Percentiles rank a stretch among this genome's conserved stretches.
Conservation (phyloP, 2,797 vertebrate species). For the Phoxinus dragarum region DNA sequence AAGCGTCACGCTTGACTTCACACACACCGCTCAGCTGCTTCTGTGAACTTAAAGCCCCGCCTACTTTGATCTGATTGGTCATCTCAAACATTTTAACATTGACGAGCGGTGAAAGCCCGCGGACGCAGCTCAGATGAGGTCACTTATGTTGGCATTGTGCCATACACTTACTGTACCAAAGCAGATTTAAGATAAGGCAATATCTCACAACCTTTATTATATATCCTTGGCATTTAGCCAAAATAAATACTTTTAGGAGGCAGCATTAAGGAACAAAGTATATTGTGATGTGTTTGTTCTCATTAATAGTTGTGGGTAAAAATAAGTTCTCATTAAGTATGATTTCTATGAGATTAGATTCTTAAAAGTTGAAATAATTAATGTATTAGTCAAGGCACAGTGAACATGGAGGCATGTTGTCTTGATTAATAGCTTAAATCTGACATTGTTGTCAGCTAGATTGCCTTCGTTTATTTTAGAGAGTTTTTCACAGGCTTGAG, state of each 20-base stretch:
- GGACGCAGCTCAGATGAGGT: background rate
- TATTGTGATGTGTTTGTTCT: background rate
- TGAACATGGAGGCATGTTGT: background rate
- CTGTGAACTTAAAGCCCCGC: background rate
- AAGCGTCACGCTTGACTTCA: too few species aligned
- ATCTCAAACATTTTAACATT: background rate
- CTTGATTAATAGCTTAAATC: conserved; percentile 16
- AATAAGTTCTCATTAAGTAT: background rate
- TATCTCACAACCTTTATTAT: too few species aligned
- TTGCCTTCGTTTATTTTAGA: conserved; percentile 16
- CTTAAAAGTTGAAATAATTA: background rate
- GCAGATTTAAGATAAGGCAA: too few species aligned
- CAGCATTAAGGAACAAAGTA: background rate
- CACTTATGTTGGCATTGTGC: too few species aligned
- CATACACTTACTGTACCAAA: too few species aligned
- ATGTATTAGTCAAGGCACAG: conserved; percentile 8
- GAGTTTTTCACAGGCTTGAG: conserved; percentile 19
- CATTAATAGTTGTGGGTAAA: background rate
- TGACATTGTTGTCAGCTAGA: conserved; percentile 3
- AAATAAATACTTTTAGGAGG: background rate
- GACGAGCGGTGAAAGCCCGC: too few species aligned
- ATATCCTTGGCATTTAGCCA: too few species aligned
- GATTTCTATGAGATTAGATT: background rate
- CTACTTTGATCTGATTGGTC: background rate
- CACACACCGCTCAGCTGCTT: too few species aligned